Evolutionary conservation across 2,888 invertebrate species (phyloP).

Genomic region (Calliopum simillimum): DNA sequence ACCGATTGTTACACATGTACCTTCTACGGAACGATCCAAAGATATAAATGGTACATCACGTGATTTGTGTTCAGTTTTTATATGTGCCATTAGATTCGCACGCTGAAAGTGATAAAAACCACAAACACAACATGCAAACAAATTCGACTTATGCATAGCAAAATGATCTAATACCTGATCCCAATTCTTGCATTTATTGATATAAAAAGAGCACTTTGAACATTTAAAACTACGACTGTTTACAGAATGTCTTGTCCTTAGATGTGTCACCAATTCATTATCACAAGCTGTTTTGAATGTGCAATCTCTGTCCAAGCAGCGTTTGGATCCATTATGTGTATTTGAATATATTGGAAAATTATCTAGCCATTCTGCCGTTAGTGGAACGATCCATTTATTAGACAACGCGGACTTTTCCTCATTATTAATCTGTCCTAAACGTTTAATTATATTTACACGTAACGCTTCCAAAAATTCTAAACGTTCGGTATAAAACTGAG

Average conservation of each 20-base stretch:
- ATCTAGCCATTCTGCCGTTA: conserved; percentile 40
- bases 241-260: conserved; percentile 30
- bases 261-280: conserved; percentile 38
- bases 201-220: conserved; percentile 37
- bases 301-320: conserved; percentile 41
- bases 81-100: conserved; percentile 35
- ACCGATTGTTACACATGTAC: conserved; percentile 21
- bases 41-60: conserved; percentile 45
- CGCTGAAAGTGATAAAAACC: conserved; percentile 34
- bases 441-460: conserved; percentile 36
- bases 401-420: conserved; percentile 33
- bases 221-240: conserved; percentile 40
- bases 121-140: conserved; percentile 45
- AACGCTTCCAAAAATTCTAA: conserved; percentile 38
- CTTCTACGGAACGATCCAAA: conserved; percentile 22
- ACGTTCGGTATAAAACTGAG: conserved; percentile 28
- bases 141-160: conserved; percentile 38
- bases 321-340: conserved; percentile 27
- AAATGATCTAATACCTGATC: conserved; percentile 43
- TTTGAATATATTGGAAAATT: conserved; percentile 34
- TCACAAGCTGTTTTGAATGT: conserved; percentile 37
- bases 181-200: conserved; percentile 36
- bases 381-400: conserved; percentile 38
- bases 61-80: conserved; percentile 38
- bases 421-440: conserved; percentile 35